A percentile compares a stretch with the other conserved stretches of the same genome.
phyloP scores from a whole-genome alignment of 2,797 vertebrate genomes.

The Anolis apletophallus region DNA sequence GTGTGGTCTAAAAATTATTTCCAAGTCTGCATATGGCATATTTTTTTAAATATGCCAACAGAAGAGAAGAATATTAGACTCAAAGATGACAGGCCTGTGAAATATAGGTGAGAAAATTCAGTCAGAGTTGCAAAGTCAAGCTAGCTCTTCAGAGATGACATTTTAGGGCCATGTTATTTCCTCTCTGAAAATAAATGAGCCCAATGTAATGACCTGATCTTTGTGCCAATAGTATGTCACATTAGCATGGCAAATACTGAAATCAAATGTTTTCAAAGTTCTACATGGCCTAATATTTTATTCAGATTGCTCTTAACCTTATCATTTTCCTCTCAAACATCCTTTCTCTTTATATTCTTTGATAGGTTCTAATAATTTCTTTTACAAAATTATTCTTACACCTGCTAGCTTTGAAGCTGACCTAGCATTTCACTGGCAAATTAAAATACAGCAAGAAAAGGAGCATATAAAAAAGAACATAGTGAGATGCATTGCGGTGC shows the following conservation, averaged over 20 bases:
- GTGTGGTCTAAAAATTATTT: too few relatives aligned
- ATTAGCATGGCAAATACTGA: constrained; percentile 59
- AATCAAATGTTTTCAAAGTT: constrained; percentile 64
- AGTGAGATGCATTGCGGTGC: neutral
- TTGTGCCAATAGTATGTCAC: constrained; percentile 53
- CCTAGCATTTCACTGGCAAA: neutral
- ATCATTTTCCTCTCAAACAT: constrained; percentile 40
- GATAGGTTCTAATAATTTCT: constrained; percentile 38
- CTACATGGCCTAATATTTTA: constrained; percentile 55
- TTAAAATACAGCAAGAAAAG: neutral
- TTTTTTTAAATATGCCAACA: constrained; percentile 38
- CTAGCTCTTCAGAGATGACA: constrained; percentile 50
- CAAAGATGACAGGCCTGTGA: neutral
- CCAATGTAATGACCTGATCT: constrained; percentile 50
- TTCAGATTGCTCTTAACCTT: constrained; percentile 54
- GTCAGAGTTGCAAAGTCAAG: constrained; percentile 51
- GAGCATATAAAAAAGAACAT: neutral
- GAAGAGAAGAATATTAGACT: constrained; percentile 49
- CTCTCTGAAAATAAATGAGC: constrained; percentile 54
- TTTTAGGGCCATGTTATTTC: constrained; percentile 54
- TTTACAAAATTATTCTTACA: constrained; percentile 20
- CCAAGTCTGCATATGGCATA: neutral
- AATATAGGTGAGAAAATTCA: constrained; percentile 49
- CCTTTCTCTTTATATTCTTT: constrained; percentile 43
- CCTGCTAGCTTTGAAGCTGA: constrained; percentile 30